phyloP scores from a whole-genome alignment of 2,888 invertebrate species.

The Hetaerina titia region DNA sequence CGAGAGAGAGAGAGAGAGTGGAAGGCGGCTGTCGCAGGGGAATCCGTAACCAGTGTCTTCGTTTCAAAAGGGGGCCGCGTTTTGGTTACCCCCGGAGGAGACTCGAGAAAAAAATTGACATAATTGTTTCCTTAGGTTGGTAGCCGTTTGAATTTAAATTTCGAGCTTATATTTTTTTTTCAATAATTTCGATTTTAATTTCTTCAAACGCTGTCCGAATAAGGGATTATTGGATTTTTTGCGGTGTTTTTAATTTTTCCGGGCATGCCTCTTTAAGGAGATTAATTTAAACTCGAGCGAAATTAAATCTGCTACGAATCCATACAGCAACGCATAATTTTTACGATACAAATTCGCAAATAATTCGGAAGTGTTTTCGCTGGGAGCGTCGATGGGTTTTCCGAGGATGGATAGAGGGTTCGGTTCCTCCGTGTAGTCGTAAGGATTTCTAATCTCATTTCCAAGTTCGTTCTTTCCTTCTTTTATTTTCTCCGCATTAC shows the following conservation, averaged over 20 bases:
- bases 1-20: slow-evolving; percentile 32
- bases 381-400: no score
- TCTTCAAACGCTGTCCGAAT: background rate
- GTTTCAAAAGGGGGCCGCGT: background rate
- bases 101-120: background rate
- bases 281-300: no score
- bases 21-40: slow-evolving; percentile 24
- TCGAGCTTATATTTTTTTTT: background rate
- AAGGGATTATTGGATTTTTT: no score
- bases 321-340: no score
- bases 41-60: slow-evolving; percentile 34
- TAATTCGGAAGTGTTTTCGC: no score
- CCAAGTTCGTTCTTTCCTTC: background rate
- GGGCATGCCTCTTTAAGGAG: no score
- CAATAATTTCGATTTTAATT: background rate
- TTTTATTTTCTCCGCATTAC: background rate
- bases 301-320: no score
- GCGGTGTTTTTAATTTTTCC: no score
- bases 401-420: no score
- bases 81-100: slow-evolving; percentile 3
- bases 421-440: no score
- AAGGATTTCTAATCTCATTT: no score
- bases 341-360: no score
- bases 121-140: slow-evolving; percentile 23
- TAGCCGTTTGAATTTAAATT: background rate